A percentile compares a stretch with the other conserved stretches of the same genome.
These are phyloP conservation scores for Oreonectes daqikongensis DNA, from an alignment of 2,797 vertebrate species.

Conservation along the genomic window DNA sequence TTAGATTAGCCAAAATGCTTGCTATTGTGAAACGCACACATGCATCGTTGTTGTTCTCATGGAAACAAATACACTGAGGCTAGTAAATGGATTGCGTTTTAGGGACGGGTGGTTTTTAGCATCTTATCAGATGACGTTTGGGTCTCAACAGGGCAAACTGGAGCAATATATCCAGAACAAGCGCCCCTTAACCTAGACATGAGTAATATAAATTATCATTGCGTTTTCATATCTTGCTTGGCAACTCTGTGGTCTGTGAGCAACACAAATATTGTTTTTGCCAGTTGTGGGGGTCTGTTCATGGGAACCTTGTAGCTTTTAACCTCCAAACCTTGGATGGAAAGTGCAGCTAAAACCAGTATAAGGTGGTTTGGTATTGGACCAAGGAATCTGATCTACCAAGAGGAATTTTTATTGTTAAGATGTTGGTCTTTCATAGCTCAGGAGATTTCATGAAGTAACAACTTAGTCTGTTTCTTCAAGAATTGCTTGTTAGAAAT, in stretches of 20 bases:
- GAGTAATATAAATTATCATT: constrained; percentile 61
- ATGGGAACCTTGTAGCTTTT: constrained; percentile 68
- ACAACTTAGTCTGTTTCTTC: too few relatives aligned
- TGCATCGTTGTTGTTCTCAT: constrained; percentile 43
- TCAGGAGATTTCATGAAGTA: too few relatives aligned
- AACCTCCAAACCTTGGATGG: neutral
- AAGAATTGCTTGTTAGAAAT: too few relatives aligned
- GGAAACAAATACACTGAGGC: constrained; percentile 34
- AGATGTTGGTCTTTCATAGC: too few relatives aligned
- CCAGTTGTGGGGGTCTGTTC: constrained; percentile 48
- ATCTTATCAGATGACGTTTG: constrained; percentile 38
- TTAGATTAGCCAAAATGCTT: constrained; percentile 40
- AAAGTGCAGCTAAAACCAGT: neutral
- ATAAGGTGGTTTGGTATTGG: too few relatives aligned
- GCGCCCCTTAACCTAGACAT: constrained; percentile 48
- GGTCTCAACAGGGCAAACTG: constrained; percentile 6
- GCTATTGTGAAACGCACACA: constrained; percentile 20
- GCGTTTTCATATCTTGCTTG: constrained; percentile 59
- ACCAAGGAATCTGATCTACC: too few relatives aligned
- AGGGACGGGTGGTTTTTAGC: constrained; percentile 36
- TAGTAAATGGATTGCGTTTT: neutral
- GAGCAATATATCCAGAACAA: constrained; percentile 38
- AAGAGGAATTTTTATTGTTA: too few relatives aligned
- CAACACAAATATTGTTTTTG: constrained; percentile 70
- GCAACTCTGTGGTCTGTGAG: constrained; percentile 51